phyloP scores from a whole-genome alignment of 2,888 invertebrate genomes.

The Pegoplata infirma region DNA sequence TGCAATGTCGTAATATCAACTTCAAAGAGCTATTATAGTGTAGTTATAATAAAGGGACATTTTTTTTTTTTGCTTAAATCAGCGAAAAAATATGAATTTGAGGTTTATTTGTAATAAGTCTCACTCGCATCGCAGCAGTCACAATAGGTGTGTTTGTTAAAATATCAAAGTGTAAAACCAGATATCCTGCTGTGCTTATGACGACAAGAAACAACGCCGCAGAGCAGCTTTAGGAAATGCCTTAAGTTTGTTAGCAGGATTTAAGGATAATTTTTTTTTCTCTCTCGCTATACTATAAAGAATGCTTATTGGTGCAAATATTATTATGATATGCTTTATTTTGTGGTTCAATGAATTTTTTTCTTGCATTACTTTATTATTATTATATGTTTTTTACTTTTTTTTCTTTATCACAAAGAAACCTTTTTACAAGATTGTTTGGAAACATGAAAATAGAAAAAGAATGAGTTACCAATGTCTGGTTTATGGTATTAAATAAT shows the following conservation, averaged over 20 bases:
- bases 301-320: conserved; percentile 75
- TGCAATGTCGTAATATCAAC: conserved; percentile 45
- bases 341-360: conserved; percentile 74
- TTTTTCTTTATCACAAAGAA: conserved; percentile 43
- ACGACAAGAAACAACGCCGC: conserved; percentile 38
- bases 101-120: conserved; percentile 62
- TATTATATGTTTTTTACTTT: conserved; percentile 19
- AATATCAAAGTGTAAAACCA: conserved; percentile 62
- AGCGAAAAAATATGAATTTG: conserved; percentile 59
- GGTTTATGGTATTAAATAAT: conserved; percentile 59
- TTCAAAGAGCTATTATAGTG: conserved; percentile 46
- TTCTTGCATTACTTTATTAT: neutral
- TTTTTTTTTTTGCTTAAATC: conserved; percentile 54
- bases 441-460: conserved; percentile 2
- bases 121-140: conserved; percentile 7
- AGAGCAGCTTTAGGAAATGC: conserved; percentile 58
- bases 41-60: neutral
- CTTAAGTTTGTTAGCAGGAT: conserved; percentile 61
- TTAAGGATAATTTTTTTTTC: conserved; percentile 38
- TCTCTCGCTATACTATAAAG: conserved; percentile 56
- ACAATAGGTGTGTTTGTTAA: conserved; percentile 59
- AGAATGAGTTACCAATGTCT: conserved; percentile 43
- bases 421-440: conserved; percentile 32
- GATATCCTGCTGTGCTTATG: conserved; percentile 60
- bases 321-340: conserved; percentile 77